Conservation (phyloP, 2,113 vertebrate species). For the Caracal caracal region DNA sequence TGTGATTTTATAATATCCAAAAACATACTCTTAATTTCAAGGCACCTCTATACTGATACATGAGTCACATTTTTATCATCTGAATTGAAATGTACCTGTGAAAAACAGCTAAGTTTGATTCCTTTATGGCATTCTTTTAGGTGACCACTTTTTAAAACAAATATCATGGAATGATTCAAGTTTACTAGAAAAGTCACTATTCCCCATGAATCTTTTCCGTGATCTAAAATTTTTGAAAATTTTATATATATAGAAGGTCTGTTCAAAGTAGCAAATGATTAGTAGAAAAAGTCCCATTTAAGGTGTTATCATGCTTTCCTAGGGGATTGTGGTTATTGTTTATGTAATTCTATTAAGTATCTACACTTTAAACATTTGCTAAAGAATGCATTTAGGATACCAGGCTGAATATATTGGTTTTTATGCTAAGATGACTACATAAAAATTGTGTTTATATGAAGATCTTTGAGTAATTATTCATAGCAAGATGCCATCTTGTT, state of each 20-base stretch:
- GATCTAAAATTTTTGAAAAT: slow-evolving; percentile 3
- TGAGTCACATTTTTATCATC: background rate
- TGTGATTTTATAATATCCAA: background rate
- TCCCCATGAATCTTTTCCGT: background rate
- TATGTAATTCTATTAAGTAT: background rate
- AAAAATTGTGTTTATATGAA: background rate
- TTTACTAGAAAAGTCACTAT: background rate
- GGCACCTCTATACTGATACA: background rate
- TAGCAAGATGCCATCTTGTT: background rate
- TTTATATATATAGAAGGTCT: background rate
- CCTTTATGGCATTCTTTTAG: background rate
- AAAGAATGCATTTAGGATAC: background rate
- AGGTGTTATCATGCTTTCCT: background rate
- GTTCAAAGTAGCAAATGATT: background rate
- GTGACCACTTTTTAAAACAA: background rate
- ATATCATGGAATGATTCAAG: background rate
- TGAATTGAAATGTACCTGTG: background rate
- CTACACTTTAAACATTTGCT: background rate
- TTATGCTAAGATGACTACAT: background rate
- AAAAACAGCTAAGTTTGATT: background rate
- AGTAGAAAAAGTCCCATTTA: background rate
- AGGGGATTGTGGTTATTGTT: background rate
- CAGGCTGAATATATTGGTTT: background rate
- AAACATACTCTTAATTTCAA: background rate
- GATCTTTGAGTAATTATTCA: background rate